Evolutionary conservation across 2,888 invertebrate genomes (phyloP), one percentile per base, ranked within the genome.

Genomic region (Drosophila emarginata): DNA sequence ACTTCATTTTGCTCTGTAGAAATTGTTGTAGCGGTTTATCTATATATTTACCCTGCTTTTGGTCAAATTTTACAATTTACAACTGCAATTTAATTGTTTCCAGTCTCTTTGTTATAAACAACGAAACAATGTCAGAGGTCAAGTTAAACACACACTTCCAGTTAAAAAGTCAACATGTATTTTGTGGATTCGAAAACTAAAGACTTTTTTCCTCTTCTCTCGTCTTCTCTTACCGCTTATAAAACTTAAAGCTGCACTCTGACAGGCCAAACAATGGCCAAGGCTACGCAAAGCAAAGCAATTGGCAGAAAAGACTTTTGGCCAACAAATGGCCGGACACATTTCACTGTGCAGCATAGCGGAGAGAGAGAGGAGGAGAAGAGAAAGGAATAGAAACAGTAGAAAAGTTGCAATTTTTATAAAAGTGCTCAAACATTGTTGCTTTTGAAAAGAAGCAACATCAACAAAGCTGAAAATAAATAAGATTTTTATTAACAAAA

Each of bases 221-320:
- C 45, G 1, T 12, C 11, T 11, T 11, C 45, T 45, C 18, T 45
- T 18, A 18, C 1, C 21, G 18, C 45, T 45, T 21, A 45, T 45
- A 18, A 45, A 45, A 45, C 45, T 45, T 45, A 45, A 21, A 45
- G 45, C 45, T 45, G 45, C 18, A 45, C 45, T 45, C 45, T 45
- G 45, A 21, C 45, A 45, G 45, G 2, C 45, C 45, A 11, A 45
- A 45, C 45, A 45, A 45, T 45, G 45, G 21, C 21, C 14, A 45
- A 21, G 45, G 45, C 18, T 45, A 21, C 18, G 18, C 21, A 45
- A 45, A 45, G 45, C 21, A 45, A 45, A 45, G 45, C 45, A 45
- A 45, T 45, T 45, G 45, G 21, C 45, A 45, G 12, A 21, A 45
- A 45, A 45, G 45, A 21, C 45, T 45, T 45, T 45, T 45, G 45